phyloP scores from a whole-genome alignment of 2,888 invertebrate genomes.

The Drosophila crucigera region DNA sequence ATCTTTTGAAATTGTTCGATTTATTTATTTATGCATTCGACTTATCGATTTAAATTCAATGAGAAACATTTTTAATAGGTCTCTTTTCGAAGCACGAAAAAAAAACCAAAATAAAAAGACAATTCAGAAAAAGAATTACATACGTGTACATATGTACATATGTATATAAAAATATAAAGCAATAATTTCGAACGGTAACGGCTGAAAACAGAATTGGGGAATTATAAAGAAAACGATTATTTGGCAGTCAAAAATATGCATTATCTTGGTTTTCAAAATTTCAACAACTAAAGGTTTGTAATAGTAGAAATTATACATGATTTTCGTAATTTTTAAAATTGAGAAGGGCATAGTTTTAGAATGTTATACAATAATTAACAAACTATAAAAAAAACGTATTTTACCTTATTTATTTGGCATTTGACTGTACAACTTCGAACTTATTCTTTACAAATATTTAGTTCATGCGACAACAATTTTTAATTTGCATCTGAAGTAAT shows the following conservation, averaged over 20 bases:
- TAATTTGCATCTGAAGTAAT: no score
- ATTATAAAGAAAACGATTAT: neutral
- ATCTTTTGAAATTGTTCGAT: neutral
- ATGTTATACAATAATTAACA: no score
- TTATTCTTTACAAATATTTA: no score
- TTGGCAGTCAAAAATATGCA: neutral
- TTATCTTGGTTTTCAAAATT: neutral
- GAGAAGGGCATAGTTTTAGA: no score
- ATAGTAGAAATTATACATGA: neutral
- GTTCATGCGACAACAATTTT: no score
- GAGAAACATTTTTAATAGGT: neutral
- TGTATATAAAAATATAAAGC: neutral
- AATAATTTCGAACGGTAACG: neutral
- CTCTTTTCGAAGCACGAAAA: no score
- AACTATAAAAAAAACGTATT: no score
- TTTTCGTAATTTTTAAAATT: neutral
- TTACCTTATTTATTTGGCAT: no score
- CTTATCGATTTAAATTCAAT: neutral
- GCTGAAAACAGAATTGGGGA: neutral
- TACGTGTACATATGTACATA: no score
- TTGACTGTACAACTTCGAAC: no score
- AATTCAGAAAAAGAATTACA: neutral
- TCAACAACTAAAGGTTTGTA: neutral
- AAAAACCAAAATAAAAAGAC: no score
- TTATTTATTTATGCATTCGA: neutral